phyloP scores from a whole-genome alignment of 2,797 vertebrate species.

The Gymnoscopelus braueri region DNA sequence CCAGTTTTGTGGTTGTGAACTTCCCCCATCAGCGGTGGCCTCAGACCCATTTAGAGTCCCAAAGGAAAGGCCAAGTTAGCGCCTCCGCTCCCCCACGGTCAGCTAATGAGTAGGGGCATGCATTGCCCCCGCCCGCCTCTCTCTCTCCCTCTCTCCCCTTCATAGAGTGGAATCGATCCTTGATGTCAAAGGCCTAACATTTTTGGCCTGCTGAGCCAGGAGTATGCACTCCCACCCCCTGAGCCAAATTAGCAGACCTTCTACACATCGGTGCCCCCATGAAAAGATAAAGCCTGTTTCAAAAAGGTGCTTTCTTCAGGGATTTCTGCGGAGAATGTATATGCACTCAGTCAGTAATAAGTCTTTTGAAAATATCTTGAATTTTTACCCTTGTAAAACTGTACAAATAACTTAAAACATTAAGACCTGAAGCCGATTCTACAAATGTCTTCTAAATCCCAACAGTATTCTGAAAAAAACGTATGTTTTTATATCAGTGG shows the following conservation, averaged over 20 bases:
- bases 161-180: slow-evolving; percentile 72
- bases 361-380: neutral
- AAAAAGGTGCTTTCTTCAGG: slow-evolving; percentile 13
- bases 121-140: slow-evolving; percentile 50
- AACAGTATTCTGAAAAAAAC: too few species aligned
- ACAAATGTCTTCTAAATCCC: too few species aligned
- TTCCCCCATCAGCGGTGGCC: slow-evolving; percentile 38
- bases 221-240: slow-evolving; percentile 40
- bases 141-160: slow-evolving; percentile 17
- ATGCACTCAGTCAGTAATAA: neutral
- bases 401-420: too few species aligned
- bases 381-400: neutral
- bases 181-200: slow-evolving; percentile 78
- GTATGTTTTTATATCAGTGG: too few species aligned
- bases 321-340: neutral
- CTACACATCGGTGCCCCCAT: slow-evolving; percentile 47
- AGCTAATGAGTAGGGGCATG: slow-evolving; percentile 76
- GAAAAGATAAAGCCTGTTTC: slow-evolving; percentile 36
- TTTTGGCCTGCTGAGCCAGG: slow-evolving; percentile 64
- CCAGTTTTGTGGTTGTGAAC: slow-evolving; percentile 44
- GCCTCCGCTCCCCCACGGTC: slow-evolving; percentile 64
- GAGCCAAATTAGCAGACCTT: slow-evolving; percentile 68
- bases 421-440: too few species aligned
- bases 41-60: slow-evolving; percentile 65
- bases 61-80: slow-evolving; percentile 67